These are phyloP conservation scores for Nemurella pictetii DNA, from an alignment of 2,888 invertebrate species.

Conservation along the genomic window DNA sequence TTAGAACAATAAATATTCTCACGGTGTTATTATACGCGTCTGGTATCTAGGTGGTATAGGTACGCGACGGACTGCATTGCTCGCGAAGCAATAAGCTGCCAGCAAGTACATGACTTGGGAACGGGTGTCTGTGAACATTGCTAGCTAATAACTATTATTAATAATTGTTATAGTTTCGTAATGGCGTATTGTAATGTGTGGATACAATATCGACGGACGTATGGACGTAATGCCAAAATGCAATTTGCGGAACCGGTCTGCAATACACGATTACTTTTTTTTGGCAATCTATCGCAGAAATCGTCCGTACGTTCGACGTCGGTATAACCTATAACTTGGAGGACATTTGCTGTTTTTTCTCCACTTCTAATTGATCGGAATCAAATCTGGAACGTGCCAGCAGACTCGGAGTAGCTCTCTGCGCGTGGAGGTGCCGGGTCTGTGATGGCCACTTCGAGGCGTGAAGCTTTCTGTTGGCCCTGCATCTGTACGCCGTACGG, in stretches of 20 bases:
- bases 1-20: slow-evolving; percentile 1
- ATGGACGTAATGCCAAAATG: not conserved
- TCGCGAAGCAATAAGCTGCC: not conserved
- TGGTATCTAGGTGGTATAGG: not conserved
- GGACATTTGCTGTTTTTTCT: not conserved
- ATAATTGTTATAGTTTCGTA: slow-evolving; percentile 8
- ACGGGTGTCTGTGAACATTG: not conserved
- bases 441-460: too few species aligned
- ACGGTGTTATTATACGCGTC: slow-evolving; percentile 2
- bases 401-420: not conserved
- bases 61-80: not conserved
- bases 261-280: too few species aligned
- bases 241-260: not conserved
- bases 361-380: not conserved
- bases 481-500: too few species aligned
- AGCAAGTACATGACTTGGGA: not conserved
- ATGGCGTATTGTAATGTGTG: not conserved
- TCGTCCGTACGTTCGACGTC: too few species aligned
- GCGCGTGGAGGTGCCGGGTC: not conserved
- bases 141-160: not conserved
- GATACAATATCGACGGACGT: too few species aligned
- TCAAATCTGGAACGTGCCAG: not conserved
- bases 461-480: not conserved
- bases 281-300: too few species aligned
- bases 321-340: not conserved